These are phyloP conservation scores for Melinaea marsaeus DNA, from an alignment of 2,888 invertebrate species.

Conservation along the genomic window DNA sequence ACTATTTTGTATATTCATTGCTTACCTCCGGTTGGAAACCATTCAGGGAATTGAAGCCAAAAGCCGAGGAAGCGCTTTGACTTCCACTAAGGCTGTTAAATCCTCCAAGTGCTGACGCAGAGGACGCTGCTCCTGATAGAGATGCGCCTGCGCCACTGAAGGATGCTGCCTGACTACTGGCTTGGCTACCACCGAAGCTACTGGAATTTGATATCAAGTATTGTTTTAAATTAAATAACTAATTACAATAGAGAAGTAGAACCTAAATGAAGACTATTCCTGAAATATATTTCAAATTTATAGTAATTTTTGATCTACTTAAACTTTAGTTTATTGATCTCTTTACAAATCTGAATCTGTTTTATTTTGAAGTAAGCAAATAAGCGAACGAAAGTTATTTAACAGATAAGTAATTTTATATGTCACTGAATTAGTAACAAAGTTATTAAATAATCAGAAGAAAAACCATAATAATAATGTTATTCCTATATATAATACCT, in stretches of 20 bases:
- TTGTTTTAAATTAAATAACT: background rate
- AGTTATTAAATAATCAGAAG: no score
- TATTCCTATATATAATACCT: constrained; percentile 42
- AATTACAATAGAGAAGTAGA: background rate
- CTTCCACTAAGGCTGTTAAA: constrained; percentile 47
- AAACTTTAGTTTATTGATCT: no score
- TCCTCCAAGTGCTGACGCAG: constrained; percentile 53
- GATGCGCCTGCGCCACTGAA: constrained; percentile 55
- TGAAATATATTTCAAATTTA: no score
- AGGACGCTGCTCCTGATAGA: constrained; percentile 57
- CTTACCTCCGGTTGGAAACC: constrained; percentile 60
- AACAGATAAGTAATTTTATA: no score
- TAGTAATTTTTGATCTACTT: no score
- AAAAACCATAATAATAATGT: no score
- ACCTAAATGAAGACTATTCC: no score
- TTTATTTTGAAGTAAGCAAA: no score
- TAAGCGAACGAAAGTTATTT: no score
- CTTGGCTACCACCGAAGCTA: constrained; percentile 68
- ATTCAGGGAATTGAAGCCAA: constrained; percentile 61
- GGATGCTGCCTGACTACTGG: constrained; percentile 70
- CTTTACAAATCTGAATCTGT: no score
- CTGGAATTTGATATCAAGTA: constrained; percentile 41
- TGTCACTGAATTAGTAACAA: no score
- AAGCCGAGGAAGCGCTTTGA: constrained; percentile 67
- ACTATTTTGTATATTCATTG: constrained; percentile 11